These are phyloP conservation scores for Miltochrista miniata DNA, from an alignment of 2,888 invertebrate genomes.

Conservation along the genomic window DNA sequence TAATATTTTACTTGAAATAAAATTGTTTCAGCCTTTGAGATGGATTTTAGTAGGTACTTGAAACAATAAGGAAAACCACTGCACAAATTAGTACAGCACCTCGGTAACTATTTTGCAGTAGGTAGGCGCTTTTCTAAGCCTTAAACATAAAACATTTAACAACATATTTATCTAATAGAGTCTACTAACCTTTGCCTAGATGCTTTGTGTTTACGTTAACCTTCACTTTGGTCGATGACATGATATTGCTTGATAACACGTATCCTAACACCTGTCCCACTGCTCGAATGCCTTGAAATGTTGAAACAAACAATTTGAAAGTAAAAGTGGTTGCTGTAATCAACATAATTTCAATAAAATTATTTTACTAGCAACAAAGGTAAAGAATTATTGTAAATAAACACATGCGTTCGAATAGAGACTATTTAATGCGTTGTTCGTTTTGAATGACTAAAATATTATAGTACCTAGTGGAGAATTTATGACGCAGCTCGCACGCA, in stretches of 20 bases:
- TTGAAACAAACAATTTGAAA: conserved; percentile 2
- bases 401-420: not conserved
- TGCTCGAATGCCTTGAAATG: conserved; percentile 39
- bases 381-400: not conserved
- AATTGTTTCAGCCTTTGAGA: no score
- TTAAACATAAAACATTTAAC: no score
- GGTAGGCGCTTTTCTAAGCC: no score
- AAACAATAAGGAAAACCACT: no score
- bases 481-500: not conserved
- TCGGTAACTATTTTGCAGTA: no score
- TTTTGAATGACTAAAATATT: not conserved
- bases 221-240: conserved; percentile 36
- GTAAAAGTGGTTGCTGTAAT: not conserved
- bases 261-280: conserved; percentile 54
- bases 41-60: no score
- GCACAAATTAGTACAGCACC: no score
- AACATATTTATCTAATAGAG: not conserved
- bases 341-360: not conserved
- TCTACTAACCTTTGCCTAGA: conserved; percentile 62
- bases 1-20: no score
- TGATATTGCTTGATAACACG: conserved; percentile 40
- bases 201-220: conserved; percentile 68
- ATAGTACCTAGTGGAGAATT: no score
- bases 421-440: not conserved
- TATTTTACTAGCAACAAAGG: not conserved